Base-by-base conservation (phyloP, 2,797 vertebrate genomes). In the Cynodonichthys magdalenae region DNA sequence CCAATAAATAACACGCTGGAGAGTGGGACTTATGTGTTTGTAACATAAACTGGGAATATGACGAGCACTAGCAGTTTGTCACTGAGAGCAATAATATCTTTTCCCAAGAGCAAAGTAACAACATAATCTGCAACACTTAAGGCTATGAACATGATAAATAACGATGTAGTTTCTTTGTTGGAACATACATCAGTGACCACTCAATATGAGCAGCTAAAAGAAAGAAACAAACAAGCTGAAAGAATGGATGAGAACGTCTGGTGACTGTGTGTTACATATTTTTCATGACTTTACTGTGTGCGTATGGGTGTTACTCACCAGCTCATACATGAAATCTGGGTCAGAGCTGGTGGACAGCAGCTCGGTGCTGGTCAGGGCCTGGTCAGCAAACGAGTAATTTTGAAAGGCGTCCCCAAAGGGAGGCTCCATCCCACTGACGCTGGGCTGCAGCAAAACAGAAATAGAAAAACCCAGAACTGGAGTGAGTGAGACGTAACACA, bases 291-390 rank as follows among this genome's bases (percentile, higher is more conserved):
- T 15, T 28, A n/a, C 17, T 53, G 28, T 14, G 63, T 39, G 51
- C 18, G 42, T 11, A 15, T 29, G 49, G n/a, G 58, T 44, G 29
- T 27, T 29, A 87, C 97, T 95, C 89, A 99, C 97, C 95, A 98
- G 90, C 88, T 99, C 97, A 74, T 99, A 99, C 96, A 99, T 99
- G 92, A 99, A 98, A 91, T 98, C 97, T 89, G 96, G 97, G 90
- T 99, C 97, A 52, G 96, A 97, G 91, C 94, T 98, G 92, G 92
- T 98, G 47, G 96, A 94, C 82, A 99, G 92, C 82, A 99, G 93
- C 83, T 99, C 97, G 27, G 97, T 99, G 93, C 97, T 99, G 93
- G 96, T 98, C 92, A 99, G 90, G 75, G 95, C 96, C 93, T 99
- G 97, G 92, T 99, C 97, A 84, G 96, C 95, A 92, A 98, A 98